A percentile compares a stretch with the other conserved stretches of the same genome.
Conservation (phyloP, 2,888 invertebrate species). For the Steinernema hermaphroditum region DNA sequence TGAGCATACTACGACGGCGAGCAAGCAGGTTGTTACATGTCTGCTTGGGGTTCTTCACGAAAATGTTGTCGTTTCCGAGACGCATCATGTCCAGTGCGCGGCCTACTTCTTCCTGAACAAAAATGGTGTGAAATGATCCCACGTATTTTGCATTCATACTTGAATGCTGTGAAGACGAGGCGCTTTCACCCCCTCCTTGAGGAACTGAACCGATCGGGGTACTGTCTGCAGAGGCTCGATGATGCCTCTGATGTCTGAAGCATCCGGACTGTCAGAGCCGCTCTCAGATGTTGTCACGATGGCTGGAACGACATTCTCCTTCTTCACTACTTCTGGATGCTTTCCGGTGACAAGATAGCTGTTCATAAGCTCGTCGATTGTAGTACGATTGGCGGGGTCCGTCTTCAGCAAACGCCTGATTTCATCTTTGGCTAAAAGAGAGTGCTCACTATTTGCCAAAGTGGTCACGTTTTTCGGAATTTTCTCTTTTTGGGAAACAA, state of each 20-base stretch:
- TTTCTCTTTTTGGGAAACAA: no score
- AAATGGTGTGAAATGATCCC: neutral
- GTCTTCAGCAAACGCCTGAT: slow-evolving; percentile 58
- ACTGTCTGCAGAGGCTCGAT: slow-evolving; percentile 43
- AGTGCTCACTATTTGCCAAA: no score
- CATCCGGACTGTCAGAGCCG: slow-evolving; percentile 18
- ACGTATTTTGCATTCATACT: slow-evolving; percentile 25
- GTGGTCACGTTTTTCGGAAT: no score
- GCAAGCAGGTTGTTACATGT: slow-evolving; percentile 48
- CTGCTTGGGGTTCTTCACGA: slow-evolving; percentile 47
- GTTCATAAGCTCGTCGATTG: slow-evolving; percentile 60
- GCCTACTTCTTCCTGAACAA: slow-evolving; percentile 58
- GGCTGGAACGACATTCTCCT: slow-evolving; percentile 2
- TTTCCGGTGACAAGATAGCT: slow-evolving; percentile 52
- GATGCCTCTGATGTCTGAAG: slow-evolving; percentile 12
- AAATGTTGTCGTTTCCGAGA: slow-evolving; percentile 55
- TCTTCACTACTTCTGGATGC: slow-evolving; percentile 32
- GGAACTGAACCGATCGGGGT: slow-evolving; percentile 53
- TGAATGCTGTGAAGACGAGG: slow-evolving; percentile 62
- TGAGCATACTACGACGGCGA: slow-evolving; percentile 35
- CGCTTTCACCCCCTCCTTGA: slow-evolving; percentile 58
- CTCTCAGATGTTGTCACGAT: neutral
- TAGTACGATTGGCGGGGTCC: slow-evolving; percentile 59
- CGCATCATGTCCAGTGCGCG: slow-evolving; percentile 63
- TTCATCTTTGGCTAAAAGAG: slow-evolving; percentile 62